Evolutionary conservation across 2,113 vertebrate species (phyloP).

Genomic region (Leptocoma aspasia): DNA sequence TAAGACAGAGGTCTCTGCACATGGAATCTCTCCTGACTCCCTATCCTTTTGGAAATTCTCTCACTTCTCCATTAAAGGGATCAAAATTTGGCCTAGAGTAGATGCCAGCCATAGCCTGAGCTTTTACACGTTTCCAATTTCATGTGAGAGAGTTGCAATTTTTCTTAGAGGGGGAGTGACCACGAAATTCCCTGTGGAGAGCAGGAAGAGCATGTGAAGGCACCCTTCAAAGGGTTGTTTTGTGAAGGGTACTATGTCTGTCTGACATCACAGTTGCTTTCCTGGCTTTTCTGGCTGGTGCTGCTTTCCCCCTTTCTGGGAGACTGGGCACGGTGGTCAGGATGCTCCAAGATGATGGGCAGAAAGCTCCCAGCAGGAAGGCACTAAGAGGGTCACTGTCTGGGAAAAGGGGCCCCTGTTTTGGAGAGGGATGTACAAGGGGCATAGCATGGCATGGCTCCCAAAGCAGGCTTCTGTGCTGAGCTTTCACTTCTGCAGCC

Average conservation of each 20-base stretch:
- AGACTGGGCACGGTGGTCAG: accelerated
- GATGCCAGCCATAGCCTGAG: neutral
- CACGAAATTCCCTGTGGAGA: neutral
- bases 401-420: neutral
- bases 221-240: neutral
- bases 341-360: neutral
- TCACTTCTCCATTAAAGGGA: neutral
- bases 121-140: neutral
- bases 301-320: neutral
- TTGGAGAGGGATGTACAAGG: accelerated
- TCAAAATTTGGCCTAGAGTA: neutral
- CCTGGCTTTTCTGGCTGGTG: neutral
- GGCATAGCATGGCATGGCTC: neutral
- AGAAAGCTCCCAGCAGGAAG: neutral
- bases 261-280: neutral
- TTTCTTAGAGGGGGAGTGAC: neutral
- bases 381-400: neutral
- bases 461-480: neutral
- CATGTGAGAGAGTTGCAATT: neutral
- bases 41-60: neutral
- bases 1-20: slow-evolving; percentile 9
- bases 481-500: neutral
- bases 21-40: neutral
- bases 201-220: neutral
- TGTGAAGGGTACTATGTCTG: neutral